Base-by-base conservation (phyloP, 2,888 invertebrate species). In the Ophioninae sp. region DNA sequence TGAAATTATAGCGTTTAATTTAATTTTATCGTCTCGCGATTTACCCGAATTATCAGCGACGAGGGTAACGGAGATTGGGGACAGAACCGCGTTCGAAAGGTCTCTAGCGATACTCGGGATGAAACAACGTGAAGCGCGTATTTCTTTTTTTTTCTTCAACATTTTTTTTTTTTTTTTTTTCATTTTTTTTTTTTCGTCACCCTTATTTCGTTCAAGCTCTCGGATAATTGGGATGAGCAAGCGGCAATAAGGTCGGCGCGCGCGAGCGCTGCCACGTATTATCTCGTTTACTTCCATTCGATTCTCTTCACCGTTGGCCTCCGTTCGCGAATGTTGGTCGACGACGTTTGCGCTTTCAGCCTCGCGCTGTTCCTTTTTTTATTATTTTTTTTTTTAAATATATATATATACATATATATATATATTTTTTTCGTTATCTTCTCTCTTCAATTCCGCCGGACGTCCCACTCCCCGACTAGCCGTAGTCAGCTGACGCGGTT, bases 321-420 rank as follows among this genome's bases (percentile, higher is more conserved):
- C n/a, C 64, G 39, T 61, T 56, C 74, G 74, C 77, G 72, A 82
- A 85, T 84, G 77, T 86, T 85, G 81, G 70, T 79, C 68, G 73
- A 65, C 79, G 82, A 65, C 81, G 82, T 82, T 85, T 84, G 82
- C 82, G 84, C 85, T 82, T 84, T 81, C 81, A 84, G 82, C 80
- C 83, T 83, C 79, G 56, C 7, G 37, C 39, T 0, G 37, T 61
- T 21, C 13, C 17, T 5, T 64, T 44, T 69, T 44, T 41, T 72
- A 20, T 20, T 70, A 0, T 13, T 37, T 23, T 30, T 30, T 30
- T 30, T 30, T 30, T 30, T 30, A n/a, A n/a, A n/a, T n/a, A n/a
- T n/a, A n/a, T n/a, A n/a, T n/a, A n/a, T n/a, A n/a, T n/a, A n/a
- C n/a, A n/a, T n/a, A n/a, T n/a, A n/a, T n/a, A n/a, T n/a, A 1